phyloP scores from a whole-genome alignment of 2,888 invertebrate species.

The Drosophila anomelani region DNA sequence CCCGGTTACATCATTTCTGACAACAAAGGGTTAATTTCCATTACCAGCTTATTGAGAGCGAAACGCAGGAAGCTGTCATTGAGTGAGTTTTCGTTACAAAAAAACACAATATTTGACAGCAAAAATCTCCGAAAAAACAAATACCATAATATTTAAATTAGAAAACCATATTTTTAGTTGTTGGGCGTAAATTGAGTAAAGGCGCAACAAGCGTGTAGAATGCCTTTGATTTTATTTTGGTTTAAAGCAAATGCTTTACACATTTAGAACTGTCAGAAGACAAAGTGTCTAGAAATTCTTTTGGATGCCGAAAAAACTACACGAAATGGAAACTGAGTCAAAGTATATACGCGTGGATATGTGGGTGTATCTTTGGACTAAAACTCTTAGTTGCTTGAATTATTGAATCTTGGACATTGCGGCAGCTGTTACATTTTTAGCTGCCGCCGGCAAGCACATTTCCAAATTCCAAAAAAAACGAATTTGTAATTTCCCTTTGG shows the following conservation, averaged over 20 bases:
- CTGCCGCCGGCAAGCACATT: background rate
- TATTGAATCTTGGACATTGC: conserved; percentile 12
- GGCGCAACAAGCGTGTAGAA: conserved; percentile 35
- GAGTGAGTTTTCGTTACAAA: conserved; percentile 9
- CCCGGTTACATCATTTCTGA: conserved; percentile 70
- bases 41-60: conserved; percentile 56
- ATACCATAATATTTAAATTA: conserved; percentile 31
- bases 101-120: background rate
- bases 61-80: conserved; percentile 37
- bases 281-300: conserved; percentile 66
- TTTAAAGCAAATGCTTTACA: conserved; percentile 50
- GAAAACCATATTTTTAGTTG: conserved; percentile 27
- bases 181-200: conserved; percentile 36
- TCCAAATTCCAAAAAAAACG: background rate
- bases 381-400: conserved; percentile 16
- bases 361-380: background rate
- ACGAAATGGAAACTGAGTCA: conserved; percentile 38
- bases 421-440: conserved; percentile 22
- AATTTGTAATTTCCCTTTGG: conserved; percentile 13
- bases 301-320: conserved; percentile 11
- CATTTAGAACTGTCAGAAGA: conserved; percentile 76
- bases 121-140: conserved; percentile 14
- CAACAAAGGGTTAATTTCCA: conserved; percentile 66
- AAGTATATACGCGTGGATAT: background rate
- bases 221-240: conserved; percentile 39